Evolutionary conservation across 2,888 invertebrate species (phyloP).

Genomic region (Rotaria socialis): DNA sequence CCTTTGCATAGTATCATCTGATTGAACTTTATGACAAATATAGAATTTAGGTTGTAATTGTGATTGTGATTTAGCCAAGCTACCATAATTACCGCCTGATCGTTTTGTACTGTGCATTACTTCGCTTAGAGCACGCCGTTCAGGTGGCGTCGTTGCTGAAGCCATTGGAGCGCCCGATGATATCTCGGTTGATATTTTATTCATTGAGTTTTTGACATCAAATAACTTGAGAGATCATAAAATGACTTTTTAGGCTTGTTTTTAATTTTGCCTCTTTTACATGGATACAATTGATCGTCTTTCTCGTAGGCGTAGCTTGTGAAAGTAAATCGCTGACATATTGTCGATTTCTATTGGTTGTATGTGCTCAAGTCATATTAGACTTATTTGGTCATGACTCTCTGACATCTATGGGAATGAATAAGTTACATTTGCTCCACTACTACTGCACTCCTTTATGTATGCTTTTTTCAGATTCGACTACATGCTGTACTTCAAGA

Average conservation of each 20-base stretch:
- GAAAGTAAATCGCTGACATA: too few relatives aligned
- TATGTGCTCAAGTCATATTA: too few relatives aligned
- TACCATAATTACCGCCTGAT: slow-evolving; percentile 20
- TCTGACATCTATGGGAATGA: too few relatives aligned
- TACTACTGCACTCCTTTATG: too few relatives aligned
- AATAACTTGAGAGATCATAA: not conserved
- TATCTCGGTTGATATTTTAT: not conserved
- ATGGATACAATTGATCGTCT: not conserved
- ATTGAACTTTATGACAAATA: not conserved
- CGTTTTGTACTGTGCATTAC: not conserved
- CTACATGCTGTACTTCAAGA: too few relatives aligned
- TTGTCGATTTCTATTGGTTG: too few relatives aligned
- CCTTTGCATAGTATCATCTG: not conserved
- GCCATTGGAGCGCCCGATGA: not conserved
- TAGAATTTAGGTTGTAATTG: slow-evolving; percentile 30
- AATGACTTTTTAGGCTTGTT: not conserved
- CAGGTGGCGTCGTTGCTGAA: not conserved
- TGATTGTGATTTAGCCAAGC: slow-evolving; percentile 34
- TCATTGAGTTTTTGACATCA: not conserved
- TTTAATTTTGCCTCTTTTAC: not conserved
- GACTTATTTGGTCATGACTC: too few relatives aligned
- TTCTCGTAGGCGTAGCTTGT: too few relatives aligned
- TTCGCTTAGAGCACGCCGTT: slow-evolving; percentile 26
- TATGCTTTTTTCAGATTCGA: too few relatives aligned
- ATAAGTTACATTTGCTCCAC: too few relatives aligned